These are phyloP conservation scores for Halyomorpha halys DNA, from an alignment of 1,140 invertebrate species.

Conservation along the genomic window DNA sequence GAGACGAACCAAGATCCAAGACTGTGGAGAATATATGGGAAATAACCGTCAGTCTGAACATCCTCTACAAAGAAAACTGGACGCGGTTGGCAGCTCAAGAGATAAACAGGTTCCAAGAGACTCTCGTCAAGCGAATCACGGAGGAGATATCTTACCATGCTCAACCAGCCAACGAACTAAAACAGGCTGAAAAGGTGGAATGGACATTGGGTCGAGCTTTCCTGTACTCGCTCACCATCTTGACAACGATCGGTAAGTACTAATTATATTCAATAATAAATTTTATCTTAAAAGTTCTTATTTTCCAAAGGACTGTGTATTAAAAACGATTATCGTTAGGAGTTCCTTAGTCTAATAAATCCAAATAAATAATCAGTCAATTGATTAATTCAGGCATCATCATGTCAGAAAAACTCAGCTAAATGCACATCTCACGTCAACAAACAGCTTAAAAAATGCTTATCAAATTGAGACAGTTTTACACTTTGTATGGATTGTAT, in stretches of 20 bases:
- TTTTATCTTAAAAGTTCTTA: no score
- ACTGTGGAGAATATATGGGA: constrained; percentile 88
- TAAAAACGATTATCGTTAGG: no score
- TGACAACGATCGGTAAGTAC: constrained; percentile 89
- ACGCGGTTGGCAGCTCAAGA: constrained; percentile 74
- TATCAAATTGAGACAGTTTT: no score
- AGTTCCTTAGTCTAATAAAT: no score
- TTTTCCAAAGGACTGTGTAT: no score
- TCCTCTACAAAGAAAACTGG: constrained; percentile 91
- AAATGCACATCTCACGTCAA: no score
- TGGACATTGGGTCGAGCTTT: constrained; percentile 92
- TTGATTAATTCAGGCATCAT: no score
- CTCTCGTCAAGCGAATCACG: constrained; percentile 63
- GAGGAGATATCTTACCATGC: constrained; percentile 48
- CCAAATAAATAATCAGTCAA: no score
- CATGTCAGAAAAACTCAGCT: no score
- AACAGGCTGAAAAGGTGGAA: constrained; percentile 37
- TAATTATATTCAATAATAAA: neutral
- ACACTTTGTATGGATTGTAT: no score
- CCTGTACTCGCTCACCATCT: constrained; percentile 88
- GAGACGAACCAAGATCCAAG: constrained; percentile 53
- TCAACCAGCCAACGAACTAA: constrained; percentile 11
- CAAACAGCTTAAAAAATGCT: no score
- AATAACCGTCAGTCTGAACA: constrained; percentile 85
- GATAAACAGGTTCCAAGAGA: constrained; percentile 79